A percentile compares a stretch with the other conserved stretches of the same genome.
Conservation (phyloP, 2,113 vertebrate genomes). For the Sphyrna mokarran region DNA sequence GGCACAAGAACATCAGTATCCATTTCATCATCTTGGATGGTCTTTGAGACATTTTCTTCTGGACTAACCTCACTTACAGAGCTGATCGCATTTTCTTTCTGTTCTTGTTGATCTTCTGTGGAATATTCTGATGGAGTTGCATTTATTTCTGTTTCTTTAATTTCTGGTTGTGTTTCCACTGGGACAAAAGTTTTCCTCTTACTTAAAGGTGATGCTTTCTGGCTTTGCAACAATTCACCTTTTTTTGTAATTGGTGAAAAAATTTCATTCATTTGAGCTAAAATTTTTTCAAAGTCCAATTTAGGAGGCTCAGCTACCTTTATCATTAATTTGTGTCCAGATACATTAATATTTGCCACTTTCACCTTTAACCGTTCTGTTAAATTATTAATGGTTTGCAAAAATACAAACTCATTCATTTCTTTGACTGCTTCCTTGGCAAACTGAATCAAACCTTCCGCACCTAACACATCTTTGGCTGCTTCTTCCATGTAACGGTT, state of each 20-base stretch:
- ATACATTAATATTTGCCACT: neutral
- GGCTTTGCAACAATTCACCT: neutral
- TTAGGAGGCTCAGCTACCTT: neutral
- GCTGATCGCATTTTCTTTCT: neutral
- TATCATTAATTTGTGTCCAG: neutral
- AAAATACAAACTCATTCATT: slow-evolving; percentile 7
- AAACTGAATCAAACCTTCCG: neutral
- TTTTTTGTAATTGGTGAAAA: neutral
- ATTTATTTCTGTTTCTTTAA: neutral
- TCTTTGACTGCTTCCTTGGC: slow-evolving; percentile 26
- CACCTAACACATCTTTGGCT: neutral
- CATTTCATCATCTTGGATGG: no score
- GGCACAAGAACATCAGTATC: neutral
- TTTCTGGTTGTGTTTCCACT: neutral
- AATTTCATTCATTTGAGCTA: neutral
- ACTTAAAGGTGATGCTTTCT: neutral
- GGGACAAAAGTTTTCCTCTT: neutral
- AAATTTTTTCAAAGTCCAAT: neutral
- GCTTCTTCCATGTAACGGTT: neutral
- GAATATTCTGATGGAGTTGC: neutral
- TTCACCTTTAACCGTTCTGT: neutral
- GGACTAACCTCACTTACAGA: no score
- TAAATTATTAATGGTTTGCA: neutral
- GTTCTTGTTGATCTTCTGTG: neutral
- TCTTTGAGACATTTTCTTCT: neutral